Evolutionary conservation across 2,888 invertebrate species (phyloP).

Genomic region (Noctua comes): DNA sequence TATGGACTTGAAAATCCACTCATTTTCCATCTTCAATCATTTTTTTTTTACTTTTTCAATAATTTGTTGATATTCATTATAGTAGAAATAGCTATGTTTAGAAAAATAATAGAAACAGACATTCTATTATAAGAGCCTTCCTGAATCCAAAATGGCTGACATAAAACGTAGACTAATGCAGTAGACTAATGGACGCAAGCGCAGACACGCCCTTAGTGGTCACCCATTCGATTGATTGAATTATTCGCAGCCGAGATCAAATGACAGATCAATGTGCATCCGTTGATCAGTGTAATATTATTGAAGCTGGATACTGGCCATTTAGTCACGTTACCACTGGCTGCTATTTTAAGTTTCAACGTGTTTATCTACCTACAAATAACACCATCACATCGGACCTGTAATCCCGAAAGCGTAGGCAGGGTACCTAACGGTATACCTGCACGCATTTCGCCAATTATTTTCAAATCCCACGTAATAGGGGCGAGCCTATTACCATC

Average conservation of each 20-base stretch:
- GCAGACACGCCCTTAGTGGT: neutral
- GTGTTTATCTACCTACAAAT: neutral
- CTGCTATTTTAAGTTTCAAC: neutral
- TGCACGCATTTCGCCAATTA: no score
- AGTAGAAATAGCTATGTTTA: no score
- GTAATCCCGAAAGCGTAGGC: no score
- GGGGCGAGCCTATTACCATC: no score
- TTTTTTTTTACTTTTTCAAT: neutral
- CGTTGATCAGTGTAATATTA: neutral
- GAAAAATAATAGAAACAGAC: no score
- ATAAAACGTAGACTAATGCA: neutral
- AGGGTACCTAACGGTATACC: no score
- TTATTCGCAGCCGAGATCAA: slow-evolving; percentile 16
- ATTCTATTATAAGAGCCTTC: neutral
- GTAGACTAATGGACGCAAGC: neutral
- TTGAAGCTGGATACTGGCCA: neutral
- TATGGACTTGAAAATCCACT: neutral
- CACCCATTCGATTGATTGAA: slow-evolving; percentile 24
- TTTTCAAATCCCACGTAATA: no score
- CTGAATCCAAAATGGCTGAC: neutral
- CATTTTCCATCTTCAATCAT: neutral
- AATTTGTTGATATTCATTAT: neutral
- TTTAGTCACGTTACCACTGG: neutral
- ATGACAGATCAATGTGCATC: slow-evolving; percentile 7
- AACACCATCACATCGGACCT: no score